These are phyloP conservation scores for Epistrophe eligans DNA, from an alignment of 2,888 invertebrate genomes.

Conservation along the genomic window DNA sequence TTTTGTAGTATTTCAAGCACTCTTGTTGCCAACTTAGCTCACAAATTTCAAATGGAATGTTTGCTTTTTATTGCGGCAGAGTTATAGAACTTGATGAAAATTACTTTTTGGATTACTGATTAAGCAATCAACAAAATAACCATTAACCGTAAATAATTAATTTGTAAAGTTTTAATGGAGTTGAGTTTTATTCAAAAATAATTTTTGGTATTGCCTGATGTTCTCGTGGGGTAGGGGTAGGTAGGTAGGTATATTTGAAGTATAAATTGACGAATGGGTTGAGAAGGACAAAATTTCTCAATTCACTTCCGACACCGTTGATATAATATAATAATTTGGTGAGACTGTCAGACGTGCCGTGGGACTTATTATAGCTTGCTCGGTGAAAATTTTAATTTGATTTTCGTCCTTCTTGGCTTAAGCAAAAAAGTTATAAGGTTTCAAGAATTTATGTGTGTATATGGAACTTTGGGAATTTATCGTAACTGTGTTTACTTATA, in stretches of 20 bases:
- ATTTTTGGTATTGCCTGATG: slow-evolving; percentile 25
- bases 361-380: not conserved
- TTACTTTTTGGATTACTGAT: slow-evolving; percentile 69
- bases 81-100: slow-evolving; percentile 36
- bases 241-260: no score
- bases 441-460: not conserved
- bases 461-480: not conserved
- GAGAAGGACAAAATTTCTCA: no score
- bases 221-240: not conserved
- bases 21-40: slow-evolving; percentile 25
- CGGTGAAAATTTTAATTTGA: not conserved
- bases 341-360: not conserved
- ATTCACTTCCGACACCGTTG: not conserved
- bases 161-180: slow-evolving; percentile 72
- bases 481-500: no score
- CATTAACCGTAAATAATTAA: slow-evolving; percentile 73
- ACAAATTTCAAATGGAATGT: not conserved
- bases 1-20: not conserved
- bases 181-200: slow-evolving; percentile 61
- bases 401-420: not conserved
- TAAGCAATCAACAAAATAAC: slow-evolving; percentile 66
- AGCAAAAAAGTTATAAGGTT: not conserved
- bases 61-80: not conserved
- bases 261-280: not conserved
- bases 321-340: not conserved